phyloP scores from a whole-genome alignment of 2,888 invertebrate species.

The Sphaerophoria taeniata region DNA sequence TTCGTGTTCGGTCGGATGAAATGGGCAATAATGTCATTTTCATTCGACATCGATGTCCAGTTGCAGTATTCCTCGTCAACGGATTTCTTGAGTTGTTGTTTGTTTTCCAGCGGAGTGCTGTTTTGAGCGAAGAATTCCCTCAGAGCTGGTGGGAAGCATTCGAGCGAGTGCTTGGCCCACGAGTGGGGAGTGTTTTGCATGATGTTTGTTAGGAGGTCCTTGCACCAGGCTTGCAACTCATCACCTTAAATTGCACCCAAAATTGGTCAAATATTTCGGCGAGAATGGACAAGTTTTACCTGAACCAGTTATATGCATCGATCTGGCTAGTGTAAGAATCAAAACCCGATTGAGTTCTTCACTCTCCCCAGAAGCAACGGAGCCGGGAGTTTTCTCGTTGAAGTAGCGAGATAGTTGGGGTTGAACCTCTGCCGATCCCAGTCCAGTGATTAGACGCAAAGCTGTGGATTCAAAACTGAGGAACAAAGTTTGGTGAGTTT shows the following conservation, averaged over 20 bases:
- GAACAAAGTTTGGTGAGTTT: neutral
- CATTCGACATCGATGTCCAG: constrained; percentile 98
- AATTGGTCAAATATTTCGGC: neutral
- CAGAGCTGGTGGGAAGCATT: constrained; percentile 95
- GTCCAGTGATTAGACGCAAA: constrained; percentile 91
- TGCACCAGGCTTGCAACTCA: constrained; percentile 89
- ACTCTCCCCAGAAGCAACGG: constrained; percentile 94
- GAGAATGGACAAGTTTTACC: constrained; percentile 79
- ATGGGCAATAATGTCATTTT: constrained; percentile 97
- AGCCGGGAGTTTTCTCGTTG: constrained; percentile 90
- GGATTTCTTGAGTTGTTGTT: constrained; percentile 94
- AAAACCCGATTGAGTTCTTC: constrained; percentile 97
- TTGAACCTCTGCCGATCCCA: constrained; percentile 97
- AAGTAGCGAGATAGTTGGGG: constrained; percentile 95
- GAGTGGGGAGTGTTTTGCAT: constrained; percentile 97
- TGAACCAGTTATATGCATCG: constrained; percentile 96
- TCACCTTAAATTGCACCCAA: constrained; percentile 78
- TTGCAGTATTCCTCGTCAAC: constrained; percentile 98
- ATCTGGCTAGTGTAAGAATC: constrained; percentile 95
- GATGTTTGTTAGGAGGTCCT: constrained; percentile 93
- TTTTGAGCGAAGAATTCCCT: constrained; percentile 95
- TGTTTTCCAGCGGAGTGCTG: constrained; percentile 93
- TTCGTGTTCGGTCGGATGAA: constrained; percentile 97
- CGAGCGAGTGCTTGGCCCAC: constrained; percentile 96
- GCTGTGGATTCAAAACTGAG: constrained; percentile 93